Evolutionary conservation across 2,888 invertebrate species (phyloP).

Genomic region (Protodeltote pygarga): DNA sequence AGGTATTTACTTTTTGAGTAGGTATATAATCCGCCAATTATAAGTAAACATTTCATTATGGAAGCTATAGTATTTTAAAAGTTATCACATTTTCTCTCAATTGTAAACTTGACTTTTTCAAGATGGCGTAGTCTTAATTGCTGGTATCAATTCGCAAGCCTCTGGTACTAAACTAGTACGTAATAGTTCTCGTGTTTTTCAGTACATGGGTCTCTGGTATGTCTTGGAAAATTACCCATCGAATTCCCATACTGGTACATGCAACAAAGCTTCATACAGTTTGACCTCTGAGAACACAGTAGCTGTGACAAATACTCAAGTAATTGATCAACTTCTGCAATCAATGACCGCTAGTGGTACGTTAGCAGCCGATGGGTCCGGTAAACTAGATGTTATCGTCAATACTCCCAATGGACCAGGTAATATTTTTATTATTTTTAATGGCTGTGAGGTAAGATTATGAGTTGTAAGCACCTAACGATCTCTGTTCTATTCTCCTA

Average conservation of each 20-base stretch:
- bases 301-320: slow-evolving; percentile 69
- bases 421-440: slow-evolving; percentile 22
- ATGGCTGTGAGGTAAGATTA: neutral
- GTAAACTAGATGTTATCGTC: slow-evolving; percentile 69
- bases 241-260: slow-evolving; percentile 70
- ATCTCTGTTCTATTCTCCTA: no score
- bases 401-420: slow-evolving; percentile 60
- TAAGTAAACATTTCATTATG: no score
- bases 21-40: no score
- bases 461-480: no score
- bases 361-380: slow-evolving; percentile 58
- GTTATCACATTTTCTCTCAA: no score
- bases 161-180: no score
- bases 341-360: slow-evolving; percentile 63
- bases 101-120: no score
- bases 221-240: slow-evolving; percentile 74
- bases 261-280: slow-evolving; percentile 65
- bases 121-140: no score
- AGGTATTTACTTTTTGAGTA: no score
- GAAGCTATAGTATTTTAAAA: no score
- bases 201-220: slow-evolving; percentile 74
- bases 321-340: slow-evolving; percentile 63
- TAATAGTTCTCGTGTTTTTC: slow-evolving; percentile 7
- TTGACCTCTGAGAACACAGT: slow-evolving; percentile 54
- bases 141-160: no score